These are phyloP conservation scores for Telmatherina bonti DNA, from an alignment of 2,797 vertebrate species.

Conservation along the genomic window DNA sequence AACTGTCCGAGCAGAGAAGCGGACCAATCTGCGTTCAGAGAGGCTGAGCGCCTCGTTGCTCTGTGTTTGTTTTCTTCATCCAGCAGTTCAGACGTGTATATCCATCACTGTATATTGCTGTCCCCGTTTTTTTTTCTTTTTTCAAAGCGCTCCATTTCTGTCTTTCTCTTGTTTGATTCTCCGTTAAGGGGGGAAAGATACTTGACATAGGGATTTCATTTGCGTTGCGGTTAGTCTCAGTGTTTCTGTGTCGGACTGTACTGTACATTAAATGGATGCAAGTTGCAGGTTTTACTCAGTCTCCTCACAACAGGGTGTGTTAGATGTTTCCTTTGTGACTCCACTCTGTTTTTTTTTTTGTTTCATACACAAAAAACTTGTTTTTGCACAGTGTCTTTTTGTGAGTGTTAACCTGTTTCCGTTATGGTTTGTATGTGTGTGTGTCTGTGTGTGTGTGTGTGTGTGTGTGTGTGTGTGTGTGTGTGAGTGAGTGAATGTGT, in stretches of 20 bases:
- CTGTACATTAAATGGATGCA: slow-evolving; percentile 77
- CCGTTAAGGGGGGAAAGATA: slow-evolving; percentile 40
- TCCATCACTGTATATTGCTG: slow-evolving; percentile 81
- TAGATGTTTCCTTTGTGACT: slow-evolving; percentile 13
- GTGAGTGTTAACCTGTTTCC: slow-evolving; percentile 77
- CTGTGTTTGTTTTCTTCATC: slow-evolving; percentile 52
- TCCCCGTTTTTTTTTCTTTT: slow-evolving; percentile 50
- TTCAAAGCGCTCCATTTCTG: slow-evolving; percentile 53
- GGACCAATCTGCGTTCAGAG: not conserved
- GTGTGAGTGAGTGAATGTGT: slow-evolving; percentile 67
- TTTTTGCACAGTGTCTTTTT: slow-evolving; percentile 84
- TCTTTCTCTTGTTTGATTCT: slow-evolving; percentile 51
- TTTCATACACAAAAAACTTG: slow-evolving; percentile 68
- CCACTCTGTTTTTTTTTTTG: slow-evolving; percentile 54
- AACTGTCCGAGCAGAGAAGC: not conserved
- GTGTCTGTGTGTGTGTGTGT: slow-evolving; percentile 69
- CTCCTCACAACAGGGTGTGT: slow-evolving; percentile 74
- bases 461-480: slow-evolving; percentile 57
- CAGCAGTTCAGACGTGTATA: slow-evolving; percentile 64
- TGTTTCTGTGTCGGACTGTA: slow-evolving; percentile 68
- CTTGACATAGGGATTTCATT: slow-evolving; percentile 59
- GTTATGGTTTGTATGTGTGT: slow-evolving; percentile 52
- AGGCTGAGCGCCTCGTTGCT: slow-evolving; percentile 21
- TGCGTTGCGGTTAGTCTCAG: slow-evolving; percentile 50
- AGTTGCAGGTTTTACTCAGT: slow-evolving; percentile 63